phyloP scores from a whole-genome alignment of 2,113 vertebrate genomes.

The Phalacrocorax brasilianus region DNA sequence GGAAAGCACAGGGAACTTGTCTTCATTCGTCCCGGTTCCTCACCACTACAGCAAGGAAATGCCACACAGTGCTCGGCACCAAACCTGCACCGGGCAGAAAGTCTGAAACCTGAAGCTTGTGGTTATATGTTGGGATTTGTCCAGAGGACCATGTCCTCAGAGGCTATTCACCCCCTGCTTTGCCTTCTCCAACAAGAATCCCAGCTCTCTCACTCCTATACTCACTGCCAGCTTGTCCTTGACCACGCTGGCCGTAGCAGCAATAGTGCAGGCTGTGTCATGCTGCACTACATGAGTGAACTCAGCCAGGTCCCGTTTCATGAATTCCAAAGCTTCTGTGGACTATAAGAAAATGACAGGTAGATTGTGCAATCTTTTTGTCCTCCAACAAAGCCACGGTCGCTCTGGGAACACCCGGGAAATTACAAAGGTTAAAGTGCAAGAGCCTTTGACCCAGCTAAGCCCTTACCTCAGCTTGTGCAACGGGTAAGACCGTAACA shows the following conservation, averaged over 20 bases:
- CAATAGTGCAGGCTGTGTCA: conserved; percentile 96
- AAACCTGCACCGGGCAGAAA: fast-evolving
- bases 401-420: fast-evolving
- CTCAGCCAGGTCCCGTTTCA: conserved; percentile 94
- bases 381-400: fast-evolving
- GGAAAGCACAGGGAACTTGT: background rate
- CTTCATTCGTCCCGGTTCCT: background rate
- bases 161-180: fast-evolving
- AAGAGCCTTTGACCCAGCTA: background rate
- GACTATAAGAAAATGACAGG: conserved; percentile 76
- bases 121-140: fast-evolving
- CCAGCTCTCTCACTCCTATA: background rate
- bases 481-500: fast-evolving
- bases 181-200: background rate
- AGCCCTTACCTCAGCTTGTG: fast-evolving
- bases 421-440: fast-evolving
- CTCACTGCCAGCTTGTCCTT: conserved; percentile 92
- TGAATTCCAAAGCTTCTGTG: conserved; percentile 93
- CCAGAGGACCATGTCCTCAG: fast-evolving
- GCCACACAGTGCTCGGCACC: background rate
- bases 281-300: conserved; percentile 96
- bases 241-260: conserved; percentile 92
- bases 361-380: no score
- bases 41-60: background rate
- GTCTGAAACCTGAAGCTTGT: background rate